Conservation (phyloP, 2,113 vertebrate genomes). For the Syngnathoides biaculeatus region DNA sequence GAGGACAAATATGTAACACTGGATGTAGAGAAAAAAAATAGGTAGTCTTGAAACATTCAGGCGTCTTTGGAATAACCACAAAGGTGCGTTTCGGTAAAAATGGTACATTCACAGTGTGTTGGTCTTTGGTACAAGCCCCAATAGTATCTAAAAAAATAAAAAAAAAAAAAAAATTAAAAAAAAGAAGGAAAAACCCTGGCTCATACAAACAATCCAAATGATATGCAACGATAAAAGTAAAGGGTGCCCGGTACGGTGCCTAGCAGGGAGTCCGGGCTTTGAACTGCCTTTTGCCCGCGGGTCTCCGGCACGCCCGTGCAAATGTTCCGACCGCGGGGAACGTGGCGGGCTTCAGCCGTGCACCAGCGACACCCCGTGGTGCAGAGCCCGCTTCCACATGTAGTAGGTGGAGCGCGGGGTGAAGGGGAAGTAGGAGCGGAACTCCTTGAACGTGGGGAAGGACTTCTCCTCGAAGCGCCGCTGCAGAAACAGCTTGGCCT, state of each 20-base stretch:
- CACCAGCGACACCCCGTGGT: slow-evolving; percentile 86
- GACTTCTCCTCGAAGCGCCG: slow-evolving; percentile 88
- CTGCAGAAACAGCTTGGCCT: slow-evolving; percentile 94
- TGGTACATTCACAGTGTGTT: slow-evolving; percentile 39
- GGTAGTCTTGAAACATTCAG: slow-evolving; percentile 50
- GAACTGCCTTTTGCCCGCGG: slow-evolving; percentile 71
- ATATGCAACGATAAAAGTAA: slow-evolving; percentile 22
- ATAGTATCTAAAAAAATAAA: not conserved
- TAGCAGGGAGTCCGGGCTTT: slow-evolving; percentile 54
- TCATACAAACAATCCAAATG: not conserved
- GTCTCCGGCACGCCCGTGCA: slow-evolving; percentile 59
- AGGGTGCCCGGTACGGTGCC: slow-evolving; percentile 7
- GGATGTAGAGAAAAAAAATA: slow-evolving; percentile 19
- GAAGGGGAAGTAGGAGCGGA: slow-evolving; percentile 86
- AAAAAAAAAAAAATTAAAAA: slow-evolving; percentile 1
- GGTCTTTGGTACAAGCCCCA: slow-evolving; percentile 46
- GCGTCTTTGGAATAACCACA: slow-evolving; percentile 15
- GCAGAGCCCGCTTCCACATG: slow-evolving; percentile 96
- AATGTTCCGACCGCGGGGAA: slow-evolving; percentile 63
- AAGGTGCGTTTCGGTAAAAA: slow-evolving; percentile 18
- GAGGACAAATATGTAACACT: slow-evolving; percentile 7
- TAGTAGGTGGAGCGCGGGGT: slow-evolving; percentile 95
- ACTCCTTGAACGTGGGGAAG: slow-evolving; percentile 94
- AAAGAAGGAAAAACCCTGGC: not conserved
- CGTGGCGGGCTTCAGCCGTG: slow-evolving; percentile 74